A percentile compares a stretch with the other conserved stretches of the same genome.
These are phyloP conservation scores for Athalia cordata DNA, from an alignment of 2,888 invertebrate genomes.

Conservation along the genomic window DNA sequence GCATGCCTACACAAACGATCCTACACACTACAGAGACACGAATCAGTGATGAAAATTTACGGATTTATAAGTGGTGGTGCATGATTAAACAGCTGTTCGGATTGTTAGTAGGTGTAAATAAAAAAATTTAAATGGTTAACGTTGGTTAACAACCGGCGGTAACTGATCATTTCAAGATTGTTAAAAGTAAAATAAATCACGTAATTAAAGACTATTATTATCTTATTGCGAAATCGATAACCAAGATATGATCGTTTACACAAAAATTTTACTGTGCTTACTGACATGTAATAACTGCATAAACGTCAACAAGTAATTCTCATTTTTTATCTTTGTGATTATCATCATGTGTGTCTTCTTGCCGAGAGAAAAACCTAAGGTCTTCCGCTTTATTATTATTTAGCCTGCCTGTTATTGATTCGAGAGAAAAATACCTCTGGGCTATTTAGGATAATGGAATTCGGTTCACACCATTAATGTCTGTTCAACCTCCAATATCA, in stretches of 20 bases:
- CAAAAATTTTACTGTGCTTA: not conserved
- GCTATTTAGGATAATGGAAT: not conserved
- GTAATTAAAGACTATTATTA: not conserved
- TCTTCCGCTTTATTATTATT: not conserved
- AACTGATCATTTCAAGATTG: not conserved
- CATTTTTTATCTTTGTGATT: no score
- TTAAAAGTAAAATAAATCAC: not conserved
- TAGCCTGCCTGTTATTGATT: slow-evolving; percentile 3
- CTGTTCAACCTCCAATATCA: not conserved
- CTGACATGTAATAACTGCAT: no score
- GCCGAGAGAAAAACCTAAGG: not conserved
- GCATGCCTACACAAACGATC: not conserved
- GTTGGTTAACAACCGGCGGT: not conserved
- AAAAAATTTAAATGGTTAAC: not conserved
- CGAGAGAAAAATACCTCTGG: not conserved
- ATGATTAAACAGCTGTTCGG: slow-evolving; percentile 28
- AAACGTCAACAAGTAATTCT: no score
- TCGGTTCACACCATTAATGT: not conserved
- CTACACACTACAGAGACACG: not conserved
- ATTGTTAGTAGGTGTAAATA: not conserved
- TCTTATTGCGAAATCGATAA: not conserved
- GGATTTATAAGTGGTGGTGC: slow-evolving; percentile 1
- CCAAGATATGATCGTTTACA: not conserved
- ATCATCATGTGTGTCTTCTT: not conserved
- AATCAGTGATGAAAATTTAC: not conserved